A percentile compares a stretch with the other conserved stretches of the same genome.
Evolutionary conservation across 2,797 vertebrate species (phyloP).

Genomic region (Ptychadena robeensis): DNA sequence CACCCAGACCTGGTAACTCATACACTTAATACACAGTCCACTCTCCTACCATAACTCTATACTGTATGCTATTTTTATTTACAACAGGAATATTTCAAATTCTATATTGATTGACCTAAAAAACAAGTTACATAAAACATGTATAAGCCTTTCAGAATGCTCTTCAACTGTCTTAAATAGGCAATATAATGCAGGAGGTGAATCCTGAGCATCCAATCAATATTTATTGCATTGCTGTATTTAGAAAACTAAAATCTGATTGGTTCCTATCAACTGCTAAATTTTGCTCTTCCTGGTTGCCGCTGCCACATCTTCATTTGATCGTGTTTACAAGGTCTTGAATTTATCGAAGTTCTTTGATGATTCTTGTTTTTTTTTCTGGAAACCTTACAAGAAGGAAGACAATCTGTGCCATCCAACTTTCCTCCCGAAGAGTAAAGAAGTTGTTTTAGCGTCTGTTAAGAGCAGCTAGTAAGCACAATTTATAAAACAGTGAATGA

Average conservation of each 20-base stretch:
- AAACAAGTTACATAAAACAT: too few species aligned
- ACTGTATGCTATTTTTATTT: too few species aligned
- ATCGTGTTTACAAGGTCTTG: not conserved
- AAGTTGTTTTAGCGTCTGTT: conserved; percentile 75
- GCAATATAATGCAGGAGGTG: too few species aligned
- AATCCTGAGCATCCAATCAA: not conserved
- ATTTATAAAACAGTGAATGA: conserved; percentile 83
- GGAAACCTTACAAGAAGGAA: conserved; percentile 55
- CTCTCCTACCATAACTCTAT: too few species aligned
- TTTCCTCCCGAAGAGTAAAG: conserved; percentile 74
- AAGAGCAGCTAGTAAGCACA: conserved; percentile 80
- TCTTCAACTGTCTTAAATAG: too few species aligned
- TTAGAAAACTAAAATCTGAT: not conserved
- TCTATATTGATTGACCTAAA: too few species aligned
- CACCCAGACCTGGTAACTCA: too few species aligned
- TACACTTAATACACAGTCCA: too few species aligned
- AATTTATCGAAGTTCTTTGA: not conserved
- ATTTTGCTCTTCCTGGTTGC: not conserved
- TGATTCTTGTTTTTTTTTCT: not conserved
- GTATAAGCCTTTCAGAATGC: too few species aligned
- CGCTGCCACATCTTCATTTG: not conserved
- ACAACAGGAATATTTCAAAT: too few species aligned
- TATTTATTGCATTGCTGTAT: not conserved
- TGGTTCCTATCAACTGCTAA: not conserved
- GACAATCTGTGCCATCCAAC: conserved; percentile 66